Evolutionary conservation across 2,888 invertebrate genomes (phyloP).

Genomic region (Phytoseiulus persimilis): DNA sequence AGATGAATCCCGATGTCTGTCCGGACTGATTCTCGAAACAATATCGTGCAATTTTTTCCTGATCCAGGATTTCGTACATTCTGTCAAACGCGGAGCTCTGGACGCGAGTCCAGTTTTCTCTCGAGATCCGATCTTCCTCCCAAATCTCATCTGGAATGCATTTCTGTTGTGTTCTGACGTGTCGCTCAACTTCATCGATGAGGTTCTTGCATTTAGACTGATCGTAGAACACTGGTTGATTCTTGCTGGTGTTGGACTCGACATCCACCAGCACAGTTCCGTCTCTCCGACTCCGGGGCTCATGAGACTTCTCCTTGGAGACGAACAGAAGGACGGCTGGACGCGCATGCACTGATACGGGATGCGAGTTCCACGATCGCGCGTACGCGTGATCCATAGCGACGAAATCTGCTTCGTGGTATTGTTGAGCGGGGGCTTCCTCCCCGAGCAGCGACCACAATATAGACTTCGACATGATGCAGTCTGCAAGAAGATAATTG

Average conservation of each 20-base stretch:
- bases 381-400: slow-evolving; percentile 66
- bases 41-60: slow-evolving; percentile 57
- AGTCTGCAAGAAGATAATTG: neutral
- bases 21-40: slow-evolving; percentile 54
- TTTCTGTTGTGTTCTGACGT: slow-evolving; percentile 52
- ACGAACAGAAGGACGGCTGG: slow-evolving; percentile 53
- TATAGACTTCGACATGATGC: neutral
- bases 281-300: slow-evolving; percentile 46
- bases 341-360: slow-evolving; percentile 57
- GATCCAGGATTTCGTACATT: slow-evolving; percentile 60
- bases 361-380: slow-evolving; percentile 62
- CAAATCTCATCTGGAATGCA: slow-evolving; percentile 28
- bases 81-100: slow-evolving; percentile 62
- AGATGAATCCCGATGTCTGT: slow-evolving; percentile 60
- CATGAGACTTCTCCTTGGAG: slow-evolving; percentile 43
- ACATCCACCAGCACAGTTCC: slow-evolving; percentile 52
- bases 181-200: slow-evolving; percentile 66
- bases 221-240: slow-evolving; percentile 57
- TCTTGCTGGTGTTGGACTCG: slow-evolving; percentile 48
- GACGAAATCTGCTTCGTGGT: slow-evolving; percentile 52
- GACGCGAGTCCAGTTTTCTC: slow-evolving; percentile 58
- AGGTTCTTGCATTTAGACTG: slow-evolving; percentile 56
- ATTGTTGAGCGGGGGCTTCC: slow-evolving; percentile 44
- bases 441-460: neutral
- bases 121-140: slow-evolving; percentile 25